Evolutionary conservation across 2,888 invertebrate genomes (phyloP), one percentile per base, ranked within the genome.

Genomic region (Cephus pulcher): DNA sequence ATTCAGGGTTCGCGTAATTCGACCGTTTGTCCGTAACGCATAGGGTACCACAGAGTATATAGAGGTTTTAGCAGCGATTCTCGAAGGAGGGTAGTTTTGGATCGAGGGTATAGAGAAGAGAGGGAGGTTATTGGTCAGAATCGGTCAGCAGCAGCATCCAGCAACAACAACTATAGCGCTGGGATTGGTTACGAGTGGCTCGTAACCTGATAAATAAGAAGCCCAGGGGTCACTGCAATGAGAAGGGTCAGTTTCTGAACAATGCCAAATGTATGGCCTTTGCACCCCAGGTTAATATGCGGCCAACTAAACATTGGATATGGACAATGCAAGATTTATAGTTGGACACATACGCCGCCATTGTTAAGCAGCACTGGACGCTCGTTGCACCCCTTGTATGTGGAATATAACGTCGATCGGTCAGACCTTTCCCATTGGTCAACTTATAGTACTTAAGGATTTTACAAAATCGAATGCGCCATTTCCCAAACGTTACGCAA

Each of bases 271-370:
- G 87, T 87, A 83, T 85, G 88, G 88, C 89, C 89, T 90, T 88
- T 89, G 90, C 90, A 89, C 90, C 90, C 88, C 83, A 86, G 90
- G 91, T 91, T 90, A 91, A 91, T 91, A 90, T 91, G 91, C 90
- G 91, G 90, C 87, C 90, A 88, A 86, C 91, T 90, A 91, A 91
- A 91, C 90, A 90, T 87, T 88, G 86, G 83, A 86, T 79, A 81
- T 75, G 89, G 86, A 91, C 91, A 91, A 91, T 91, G 80, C 87
- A 89, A 90, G 91, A 91, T 91, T 91, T 91, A 91, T 91, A 89
- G 91, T 81, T 86, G 84, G 86, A 85, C 85, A 83, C 85, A 85
- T 85, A 84, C 85, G 87, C 80, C 76, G 71, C 12, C 71, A 71
- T 71, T 71, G 71, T 71, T 32, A 34, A 71, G 33, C 33, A 71